phyloP scores from a whole-genome alignment of 2,113 vertebrate genomes.

The Protobothrops mucrosquamatus region DNA sequence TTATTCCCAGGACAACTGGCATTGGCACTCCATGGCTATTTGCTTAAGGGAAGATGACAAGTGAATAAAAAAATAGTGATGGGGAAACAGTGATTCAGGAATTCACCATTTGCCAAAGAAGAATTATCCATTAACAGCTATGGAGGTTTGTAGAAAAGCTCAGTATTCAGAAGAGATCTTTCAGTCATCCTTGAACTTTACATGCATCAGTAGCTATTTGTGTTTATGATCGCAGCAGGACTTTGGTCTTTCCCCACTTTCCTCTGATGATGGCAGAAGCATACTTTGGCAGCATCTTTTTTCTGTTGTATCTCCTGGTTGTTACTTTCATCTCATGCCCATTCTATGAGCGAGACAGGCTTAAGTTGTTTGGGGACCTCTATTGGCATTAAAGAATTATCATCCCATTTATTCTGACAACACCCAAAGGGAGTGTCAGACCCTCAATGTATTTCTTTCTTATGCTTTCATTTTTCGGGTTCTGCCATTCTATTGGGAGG shows the following conservation, averaged over 20 bases:
- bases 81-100: conserved; percentile 13
- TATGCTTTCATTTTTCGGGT: too few species aligned
- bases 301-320: not conserved
- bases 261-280: not conserved
- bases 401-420: not conserved
- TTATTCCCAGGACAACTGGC: conserved; percentile 16
- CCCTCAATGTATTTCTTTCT: too few species aligned
- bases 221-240: conserved; percentile 1
- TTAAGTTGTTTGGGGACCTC: not conserved
- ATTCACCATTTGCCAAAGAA: not conserved
- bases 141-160: conserved; percentile 5
- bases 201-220: not conserved
- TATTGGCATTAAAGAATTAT: not conserved
- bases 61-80: conserved; percentile 13
- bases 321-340: not conserved
- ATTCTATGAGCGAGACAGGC: not conserved
- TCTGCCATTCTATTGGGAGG: too few species aligned
- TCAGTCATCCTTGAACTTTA: conserved; percentile 1
- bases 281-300: not conserved
- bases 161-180: not conserved
- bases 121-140: not conserved
- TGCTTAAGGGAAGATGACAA: conserved; percentile 14
- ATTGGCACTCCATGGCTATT: conserved; percentile 6
- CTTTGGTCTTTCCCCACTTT: not conserved
- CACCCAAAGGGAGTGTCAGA: not conserved